Percentiles rank a stretch among this genome's conserved stretches.
Conservation (phyloP, 2,888 invertebrate genomes). For the Mayetiola destructor region DNA sequence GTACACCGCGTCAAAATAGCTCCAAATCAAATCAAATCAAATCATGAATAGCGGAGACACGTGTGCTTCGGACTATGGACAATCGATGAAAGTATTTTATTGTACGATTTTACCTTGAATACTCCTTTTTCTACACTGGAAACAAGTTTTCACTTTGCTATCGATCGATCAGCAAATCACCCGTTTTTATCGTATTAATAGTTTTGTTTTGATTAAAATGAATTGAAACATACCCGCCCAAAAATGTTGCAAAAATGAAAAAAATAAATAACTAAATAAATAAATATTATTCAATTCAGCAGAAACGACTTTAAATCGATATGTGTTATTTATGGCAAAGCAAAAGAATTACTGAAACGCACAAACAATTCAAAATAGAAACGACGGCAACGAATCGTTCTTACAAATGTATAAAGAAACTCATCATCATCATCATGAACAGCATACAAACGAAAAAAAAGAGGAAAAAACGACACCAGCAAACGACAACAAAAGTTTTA, state of each 20-base stretch:
- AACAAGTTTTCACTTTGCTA: conserved; percentile 5
- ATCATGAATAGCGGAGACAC: too few relatives aligned
- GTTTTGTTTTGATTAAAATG: neutral
- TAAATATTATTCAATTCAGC: neutral
- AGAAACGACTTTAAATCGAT: neutral
- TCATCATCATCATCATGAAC: too few relatives aligned
- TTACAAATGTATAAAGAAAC: too few relatives aligned
- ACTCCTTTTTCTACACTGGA: neutral
- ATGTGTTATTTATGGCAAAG: neutral
- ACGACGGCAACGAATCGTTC: neutral
- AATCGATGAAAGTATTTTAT: too few relatives aligned
- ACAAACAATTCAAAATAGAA: neutral
- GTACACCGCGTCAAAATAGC: too few relatives aligned
- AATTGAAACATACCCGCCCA: neutral
- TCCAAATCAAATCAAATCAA: too few relatives aligned
- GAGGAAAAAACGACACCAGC: too few relatives aligned
- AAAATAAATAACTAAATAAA: neutral
- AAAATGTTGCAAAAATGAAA: neutral
- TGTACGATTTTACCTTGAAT: too few relatives aligned
- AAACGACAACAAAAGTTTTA: too few relatives aligned
- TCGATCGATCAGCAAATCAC: neutral
- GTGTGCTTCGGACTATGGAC: too few relatives aligned
- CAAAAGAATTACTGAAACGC: neutral
- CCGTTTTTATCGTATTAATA: neutral
- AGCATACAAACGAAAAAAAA: too few relatives aligned